Percentiles rank a stretch among this genome's conserved stretches.
Conservation (phyloP, 1,140 invertebrate genomes). For the Saccostrea glomerata region DNA sequence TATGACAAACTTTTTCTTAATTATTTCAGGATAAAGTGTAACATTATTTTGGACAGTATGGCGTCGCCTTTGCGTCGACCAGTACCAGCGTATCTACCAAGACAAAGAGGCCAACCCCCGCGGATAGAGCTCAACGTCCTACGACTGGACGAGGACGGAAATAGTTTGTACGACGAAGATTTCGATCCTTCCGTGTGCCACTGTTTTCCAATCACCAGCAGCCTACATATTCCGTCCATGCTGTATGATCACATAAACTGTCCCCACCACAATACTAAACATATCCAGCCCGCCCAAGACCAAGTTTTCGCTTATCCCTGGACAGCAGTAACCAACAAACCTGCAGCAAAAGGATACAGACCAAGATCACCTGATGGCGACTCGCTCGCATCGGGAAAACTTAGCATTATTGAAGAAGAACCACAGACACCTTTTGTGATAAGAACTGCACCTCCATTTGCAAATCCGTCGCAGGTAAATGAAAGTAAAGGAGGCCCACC, state of each 20-base stretch:
- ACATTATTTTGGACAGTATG: conserved; percentile 3
- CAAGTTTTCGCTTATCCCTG: conserved; percentile 63
- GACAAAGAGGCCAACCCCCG: conserved; percentile 9
- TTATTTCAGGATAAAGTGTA: conserved; percentile 7
- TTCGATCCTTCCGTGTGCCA: conserved; percentile 54
- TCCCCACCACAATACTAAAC: conserved; percentile 55
- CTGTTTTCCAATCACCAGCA: conserved; percentile 63
- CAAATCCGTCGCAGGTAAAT: conserved; percentile 37
- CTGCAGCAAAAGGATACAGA: conserved; percentile 11
- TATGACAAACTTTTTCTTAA: neutral
- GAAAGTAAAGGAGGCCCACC: conserved; percentile 40
- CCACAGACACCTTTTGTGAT: conserved; percentile 26
- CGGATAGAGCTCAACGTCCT: conserved; percentile 50
- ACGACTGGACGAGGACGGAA: conserved; percentile 54
- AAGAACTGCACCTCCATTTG: conserved; percentile 56
- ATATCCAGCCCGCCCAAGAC: conserved; percentile 57
- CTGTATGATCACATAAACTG: conserved; percentile 65
- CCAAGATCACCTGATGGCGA: conserved; percentile 12
- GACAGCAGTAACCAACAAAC: conserved; percentile 51
- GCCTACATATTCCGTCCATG: conserved; percentile 64
- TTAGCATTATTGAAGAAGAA: conserved; percentile 53
- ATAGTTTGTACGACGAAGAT: conserved; percentile 60
- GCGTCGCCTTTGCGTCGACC: conserved; percentile 27
- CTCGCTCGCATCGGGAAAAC: conserved; percentile 34
- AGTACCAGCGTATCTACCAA: neutral